Evolutionary conservation across 2,888 invertebrate species (phyloP), one percentile per base, ranked within the genome.

Genomic region (Cabera pusaria): DNA sequence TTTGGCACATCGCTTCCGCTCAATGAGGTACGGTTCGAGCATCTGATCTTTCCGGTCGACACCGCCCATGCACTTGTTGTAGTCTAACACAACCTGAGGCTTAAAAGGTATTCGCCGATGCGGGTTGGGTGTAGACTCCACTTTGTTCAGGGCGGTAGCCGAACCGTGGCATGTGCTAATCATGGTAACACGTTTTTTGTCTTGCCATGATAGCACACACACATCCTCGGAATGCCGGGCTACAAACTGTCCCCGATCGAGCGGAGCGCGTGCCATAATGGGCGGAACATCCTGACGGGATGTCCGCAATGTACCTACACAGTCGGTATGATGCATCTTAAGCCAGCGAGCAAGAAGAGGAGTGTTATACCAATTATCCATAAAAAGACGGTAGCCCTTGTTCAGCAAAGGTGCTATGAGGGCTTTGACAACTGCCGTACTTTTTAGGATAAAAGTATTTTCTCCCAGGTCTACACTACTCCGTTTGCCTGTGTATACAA

Each of bases 281-380:
- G 3, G 3, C 2, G 22, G 22, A 8, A 22, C 22, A 6, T 22
- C 14, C 4, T 2, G 3, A 14, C 14, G 22, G 5, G 22, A 8
- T 5, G 7, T 2, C 3, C 22, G 2, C 5, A 26, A 17, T 2
- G 16, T 26, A 8, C 26, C 26, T 1, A 28, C 11, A 9, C 27
- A 28, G 11, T 28, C 27, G 1, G 19, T 19, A 8, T 10, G 7
- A 19, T 28, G 5, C 19, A 19, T 28, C 19, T 19, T 5, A n/a
- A 28, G 10, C 6, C 6, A 19, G 6, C 27, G 6, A 5, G 27
- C 27, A 3, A 28, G 14, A 5, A 10, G 1, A 0, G 52, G 52
- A n/a, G 44, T 48, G 32, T 52, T 56, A 9, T 27, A 52, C 43
- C 42, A 49, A 16, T 36, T 49, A 29, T 55, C 43, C 45, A 60